These are phyloP conservation scores for Epizoanthus ramosus DNA, from an alignment of 92 coral and sea anemone genomes.

Conservation along the genomic window DNA sequence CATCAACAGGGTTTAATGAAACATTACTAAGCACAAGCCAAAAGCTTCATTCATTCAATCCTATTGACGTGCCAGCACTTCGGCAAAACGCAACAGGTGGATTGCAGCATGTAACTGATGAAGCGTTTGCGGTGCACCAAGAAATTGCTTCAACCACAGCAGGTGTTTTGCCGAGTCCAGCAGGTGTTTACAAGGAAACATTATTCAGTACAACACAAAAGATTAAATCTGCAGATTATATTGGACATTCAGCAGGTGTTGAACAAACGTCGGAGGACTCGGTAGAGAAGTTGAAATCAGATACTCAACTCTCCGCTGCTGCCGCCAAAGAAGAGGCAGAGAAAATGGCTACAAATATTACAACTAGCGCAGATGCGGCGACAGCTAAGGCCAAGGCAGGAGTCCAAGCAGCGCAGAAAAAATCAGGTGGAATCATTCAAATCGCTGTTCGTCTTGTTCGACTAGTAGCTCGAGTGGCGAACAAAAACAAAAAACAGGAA, in stretches of 20 bases:
- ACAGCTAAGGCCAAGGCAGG: constrained; percentile 62
- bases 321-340: constrained; percentile 52
- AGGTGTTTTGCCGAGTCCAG: constrained; percentile 22
- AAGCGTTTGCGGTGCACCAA: constrained; percentile 16
- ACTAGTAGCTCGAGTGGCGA: constrained; percentile 65
- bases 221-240: neutral
- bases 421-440: constrained; percentile 79
- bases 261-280: constrained; percentile 55
- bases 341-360: constrained; percentile 53
- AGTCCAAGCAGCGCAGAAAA: constrained; percentile 58
- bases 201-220: constrained; percentile 29
- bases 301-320: constrained; percentile 54
- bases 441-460: constrained; percentile 77
- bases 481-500: constrained; percentile 56
- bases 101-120: neutral
- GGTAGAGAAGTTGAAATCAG: constrained; percentile 57
- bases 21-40: constrained; percentile 20
- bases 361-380: constrained; percentile 51
- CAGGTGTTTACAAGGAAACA: constrained; percentile 33
- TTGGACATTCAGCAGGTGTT: constrained; percentile 6
- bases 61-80: constrained; percentile 4
- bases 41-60: constrained; percentile 10
- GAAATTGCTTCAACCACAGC: constrained; percentile 35
- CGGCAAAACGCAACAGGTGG: constrained; percentile 2
- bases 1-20: constrained; percentile 15